Evolutionary conservation across 1,140 invertebrate genomes (phyloP).

Genomic region (Pararge aegeria): DNA sequence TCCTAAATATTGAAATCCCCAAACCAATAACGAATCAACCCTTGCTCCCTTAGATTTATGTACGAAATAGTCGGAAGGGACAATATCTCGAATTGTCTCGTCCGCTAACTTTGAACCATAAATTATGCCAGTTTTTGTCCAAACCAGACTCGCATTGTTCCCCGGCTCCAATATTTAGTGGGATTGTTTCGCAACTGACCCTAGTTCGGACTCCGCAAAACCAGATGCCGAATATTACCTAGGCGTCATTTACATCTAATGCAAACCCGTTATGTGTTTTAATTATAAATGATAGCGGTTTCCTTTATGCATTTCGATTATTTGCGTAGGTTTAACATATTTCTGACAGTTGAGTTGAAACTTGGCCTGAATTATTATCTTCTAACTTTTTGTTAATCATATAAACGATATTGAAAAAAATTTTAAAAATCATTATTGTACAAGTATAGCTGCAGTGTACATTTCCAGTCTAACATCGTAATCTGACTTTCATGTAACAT

Average conservation of each 20-base stretch:
- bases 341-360: background rate
- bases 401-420: too few relatives aligned
- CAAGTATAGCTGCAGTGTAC: too few relatives aligned
- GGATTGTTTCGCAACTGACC: constrained; percentile 24
- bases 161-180: constrained; percentile 19
- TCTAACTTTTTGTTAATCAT: too few relatives aligned
- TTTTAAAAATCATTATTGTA: too few relatives aligned
- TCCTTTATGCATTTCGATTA: background rate
- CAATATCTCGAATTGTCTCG: constrained; percentile 14
- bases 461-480: too few relatives aligned
- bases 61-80: constrained; percentile 8
- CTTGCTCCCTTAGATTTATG: constrained; percentile 15
- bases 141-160: constrained; percentile 21
- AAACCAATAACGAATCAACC: constrained; percentile 4
- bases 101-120: constrained; percentile 21
- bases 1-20: constrained; percentile 6
- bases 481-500: too few relatives aligned
- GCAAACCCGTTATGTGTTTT: constrained; percentile 9
- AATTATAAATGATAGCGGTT: constrained; percentile 3
- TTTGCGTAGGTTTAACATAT: background rate
- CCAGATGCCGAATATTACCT: constrained; percentile 13
- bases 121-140: constrained; percentile 26
- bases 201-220: constrained; percentile 12
- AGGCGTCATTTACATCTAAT: constrained; percentile 11
- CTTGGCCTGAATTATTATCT: background rate